Base-by-base conservation (phyloP, 2,888 invertebrate species). In the Drosophila helvetica region DNA sequence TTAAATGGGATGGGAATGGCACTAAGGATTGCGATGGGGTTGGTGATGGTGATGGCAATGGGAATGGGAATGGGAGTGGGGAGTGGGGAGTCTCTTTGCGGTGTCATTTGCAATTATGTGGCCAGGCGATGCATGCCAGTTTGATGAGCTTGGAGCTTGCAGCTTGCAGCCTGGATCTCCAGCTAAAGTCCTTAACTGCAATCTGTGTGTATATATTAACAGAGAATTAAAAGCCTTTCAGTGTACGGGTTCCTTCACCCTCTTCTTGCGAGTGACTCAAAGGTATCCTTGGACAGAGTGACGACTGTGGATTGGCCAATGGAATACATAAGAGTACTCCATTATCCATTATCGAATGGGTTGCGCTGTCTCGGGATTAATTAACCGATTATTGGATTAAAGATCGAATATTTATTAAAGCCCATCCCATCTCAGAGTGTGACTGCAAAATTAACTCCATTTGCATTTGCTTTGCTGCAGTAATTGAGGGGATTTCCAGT, bases 21-120 rank as follows among this genome's bases (percentile, higher is more conserved):
- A 54, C 43, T 8, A 30, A 27, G 46, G 8, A 15, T 17, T 15
- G 15, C 30, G 19, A 56, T 47, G 38, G 38, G 19, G 10, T n/a
- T n/a, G n/a, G n/a, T n/a, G n/a, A n/a, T n/a, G n/a, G n/a, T n/a
- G n/a, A n/a, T n/a, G n/a, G n/a, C n/a, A n/a, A 22, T 53, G 53
- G 33, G n/a, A 2, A n/a, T n/a, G 55, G 56, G 43, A 18, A 18
- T 47, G 33, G 25, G 25, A 3, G 9, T 15, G 33, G 38, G 25
- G 25, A 10, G 3, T 15, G 18, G 60, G 52, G 43, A 51, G 47
- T 57, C 62, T 51, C 67, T 74, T 74, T 78, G 61, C 78, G 73
- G 69, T 73, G 69, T 69, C 77, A 66, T 75, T 78, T 78, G 64
- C 78, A 75, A 78, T 78, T 78, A 78, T 78, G 69, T 53, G 56